These are phyloP conservation scores for Calypte anna DNA, from an alignment of 2,113 vertebrate genomes.

Conservation along the genomic window DNA sequence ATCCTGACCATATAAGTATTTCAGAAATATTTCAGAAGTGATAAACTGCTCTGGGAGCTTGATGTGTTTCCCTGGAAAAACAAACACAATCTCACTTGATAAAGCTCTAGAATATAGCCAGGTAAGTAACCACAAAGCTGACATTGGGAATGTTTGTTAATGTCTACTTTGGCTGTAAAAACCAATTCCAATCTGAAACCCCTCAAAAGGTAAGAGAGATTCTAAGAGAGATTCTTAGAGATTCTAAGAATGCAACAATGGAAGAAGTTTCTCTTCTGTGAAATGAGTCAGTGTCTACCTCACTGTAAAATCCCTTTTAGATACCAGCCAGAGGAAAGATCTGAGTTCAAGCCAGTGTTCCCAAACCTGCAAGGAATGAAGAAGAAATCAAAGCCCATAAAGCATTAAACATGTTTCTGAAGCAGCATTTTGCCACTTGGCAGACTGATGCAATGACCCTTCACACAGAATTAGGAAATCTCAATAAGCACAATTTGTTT, in stretches of 20 bases:
- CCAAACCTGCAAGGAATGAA: not conserved
- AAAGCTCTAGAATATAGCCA: not conserved
- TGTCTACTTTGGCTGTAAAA: not conserved
- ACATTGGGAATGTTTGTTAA: not conserved
- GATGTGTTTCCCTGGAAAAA: not conserved
- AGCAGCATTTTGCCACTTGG: not conserved
- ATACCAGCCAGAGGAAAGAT: not conserved
- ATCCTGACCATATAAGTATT: fast-evolving
- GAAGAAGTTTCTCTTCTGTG: not conserved
- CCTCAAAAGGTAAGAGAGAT: not conserved
- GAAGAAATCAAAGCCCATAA: not conserved
- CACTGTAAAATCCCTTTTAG: not conserved
- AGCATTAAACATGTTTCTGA: not conserved
- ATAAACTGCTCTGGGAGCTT: not conserved
- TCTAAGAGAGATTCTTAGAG: not conserved
- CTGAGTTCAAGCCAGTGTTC: not conserved
- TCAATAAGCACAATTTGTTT: constrained; percentile 27
- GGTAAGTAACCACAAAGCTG: not conserved
- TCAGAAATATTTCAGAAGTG: not conserved
- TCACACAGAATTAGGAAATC: not conserved
- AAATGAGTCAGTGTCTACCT: not conserved
- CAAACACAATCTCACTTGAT: not conserved
- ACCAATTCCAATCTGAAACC: not conserved
- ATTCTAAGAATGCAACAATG: not conserved
- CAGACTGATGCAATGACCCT: not conserved